Base-by-base conservation (phyloP, 2,888 invertebrate species). In the Embidobia sp. region DNA sequence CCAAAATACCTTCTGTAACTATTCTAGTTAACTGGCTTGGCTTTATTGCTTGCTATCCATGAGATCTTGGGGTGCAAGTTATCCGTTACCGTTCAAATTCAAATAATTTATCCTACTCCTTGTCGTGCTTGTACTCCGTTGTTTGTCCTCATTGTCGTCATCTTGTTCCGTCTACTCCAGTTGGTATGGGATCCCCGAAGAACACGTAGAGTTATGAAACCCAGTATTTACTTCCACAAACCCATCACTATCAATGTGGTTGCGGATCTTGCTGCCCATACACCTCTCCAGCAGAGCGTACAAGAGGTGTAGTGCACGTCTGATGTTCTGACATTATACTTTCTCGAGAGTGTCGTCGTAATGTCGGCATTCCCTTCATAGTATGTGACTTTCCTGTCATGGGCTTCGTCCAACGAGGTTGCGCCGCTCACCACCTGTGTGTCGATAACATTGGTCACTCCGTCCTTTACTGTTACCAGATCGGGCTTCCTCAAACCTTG, bases 211-310 rank as follows among this genome's bases (percentile, higher is more conserved):
- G 59, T 70, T 1, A 70, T 27, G 29, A 61, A 70, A 11, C 44
- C 26, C 5, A 70, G n/a, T 1, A 44, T 35, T 19, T 22, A 63
- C 46, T 29, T 51, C 6, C 70, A 5, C 8, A 79, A 44, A 11
- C 16, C 66, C 26, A 70, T 22, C n/a, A n/a, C n/a, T n/a, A n/a
- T n/a, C n/a, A n/a, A n/a, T n/a, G n/a, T n/a, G n/a, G n/a, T n/a
- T 13, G 31, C 75, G 8, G 75, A 73, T n/a, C 8, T 31, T 2
- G 15, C 7, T 3, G 49, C 44, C 78, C 79, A 79, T 1, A 79
- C 27, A 0, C 80, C 79, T 18, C 78, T 37, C 77, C 76, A 78
- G 0, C 76, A 76, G 10, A 74, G 11, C 1, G 76, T 79, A 18
- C 76, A 70, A 2, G 73, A 61, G 29, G 64, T 61, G 18, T 73